Conservation (phyloP, 1,140 invertebrate species). For the Probaryconus sp. region DNA sequence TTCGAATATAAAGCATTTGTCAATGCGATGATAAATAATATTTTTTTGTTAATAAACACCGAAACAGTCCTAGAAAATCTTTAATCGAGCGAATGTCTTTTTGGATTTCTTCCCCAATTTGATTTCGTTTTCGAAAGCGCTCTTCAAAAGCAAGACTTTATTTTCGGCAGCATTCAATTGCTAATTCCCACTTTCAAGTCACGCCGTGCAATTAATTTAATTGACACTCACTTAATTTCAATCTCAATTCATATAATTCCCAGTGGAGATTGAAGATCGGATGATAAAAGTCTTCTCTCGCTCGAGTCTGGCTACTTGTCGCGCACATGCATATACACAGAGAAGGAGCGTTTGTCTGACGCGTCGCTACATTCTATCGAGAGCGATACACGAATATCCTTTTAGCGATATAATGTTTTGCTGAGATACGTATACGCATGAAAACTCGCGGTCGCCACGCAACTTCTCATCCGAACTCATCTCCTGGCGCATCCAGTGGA, state of each 20-base stretch:
- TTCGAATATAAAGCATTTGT: no score
- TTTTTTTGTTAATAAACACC: no score
- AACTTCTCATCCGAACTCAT: conserved; percentile 57
- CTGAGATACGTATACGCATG: conserved; percentile 40
- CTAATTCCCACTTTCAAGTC: conserved; percentile 17
- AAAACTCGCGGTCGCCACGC: conserved; percentile 58
- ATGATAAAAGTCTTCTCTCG: conserved; percentile 38
- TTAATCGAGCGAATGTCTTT: no score
- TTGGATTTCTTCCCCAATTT: no score
- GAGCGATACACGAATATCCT: conserved; percentile 71
- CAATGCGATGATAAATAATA: no score
- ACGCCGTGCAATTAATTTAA: conserved; percentile 35
- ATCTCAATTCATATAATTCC: conserved; percentile 47
- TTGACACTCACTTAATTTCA: conserved; percentile 47
- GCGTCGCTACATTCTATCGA: conserved; percentile 57
- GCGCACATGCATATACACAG: conserved; percentile 19
- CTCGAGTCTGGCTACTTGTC: conserved; percentile 32
- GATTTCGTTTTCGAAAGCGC: no score
- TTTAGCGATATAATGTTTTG: conserved; percentile 65
- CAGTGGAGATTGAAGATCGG: conserved; percentile 37
- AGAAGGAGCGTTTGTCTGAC: conserved; percentile 47
- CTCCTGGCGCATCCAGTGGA: conserved; percentile 21
- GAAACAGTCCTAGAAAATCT: no score
- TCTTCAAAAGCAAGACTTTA: conserved; percentile 16
- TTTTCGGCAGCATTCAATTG: conserved; percentile 38